Evolutionary conservation across 2,888 invertebrate species (phyloP).

Genomic region (Philonicus albiceps): DNA sequence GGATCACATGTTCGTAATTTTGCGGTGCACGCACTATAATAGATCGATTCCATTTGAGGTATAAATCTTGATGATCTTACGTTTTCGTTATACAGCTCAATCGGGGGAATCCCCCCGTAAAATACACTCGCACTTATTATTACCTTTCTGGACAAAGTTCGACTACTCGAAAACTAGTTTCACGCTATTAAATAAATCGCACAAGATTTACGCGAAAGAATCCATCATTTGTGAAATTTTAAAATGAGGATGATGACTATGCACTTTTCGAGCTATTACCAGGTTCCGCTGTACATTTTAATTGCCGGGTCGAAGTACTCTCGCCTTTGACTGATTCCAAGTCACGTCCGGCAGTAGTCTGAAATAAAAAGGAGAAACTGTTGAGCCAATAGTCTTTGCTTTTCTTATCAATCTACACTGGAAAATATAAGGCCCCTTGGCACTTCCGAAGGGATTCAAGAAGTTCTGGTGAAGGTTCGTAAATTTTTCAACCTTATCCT

Average conservation of each 20-base stretch:
- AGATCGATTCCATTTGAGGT: constrained; percentile 21
- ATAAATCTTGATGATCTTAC: not conserved
- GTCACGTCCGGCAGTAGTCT: not conserved
- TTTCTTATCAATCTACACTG: not conserved
- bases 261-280: not conserved
- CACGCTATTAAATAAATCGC: not conserved
- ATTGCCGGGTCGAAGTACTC: not conserved
- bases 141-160: constrained; percentile 1
- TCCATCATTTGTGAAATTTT: not conserved
- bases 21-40: not conserved
- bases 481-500: not conserved
- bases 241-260: not conserved
- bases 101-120: not conserved
- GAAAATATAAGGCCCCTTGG: not conserved
- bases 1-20: not conserved
- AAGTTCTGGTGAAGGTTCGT: not conserved
- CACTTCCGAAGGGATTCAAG: not conserved
- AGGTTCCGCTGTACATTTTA: not conserved
- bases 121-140: not conserved
- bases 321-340: not conserved
- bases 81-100: not conserved
- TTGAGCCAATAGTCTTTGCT: not conserved
- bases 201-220: not conserved
- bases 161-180: constrained; percentile 5
- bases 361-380: not conserved